Base-by-base conservation (phyloP, 2,888 invertebrate genomes). In the Aquatica leii region DNA sequence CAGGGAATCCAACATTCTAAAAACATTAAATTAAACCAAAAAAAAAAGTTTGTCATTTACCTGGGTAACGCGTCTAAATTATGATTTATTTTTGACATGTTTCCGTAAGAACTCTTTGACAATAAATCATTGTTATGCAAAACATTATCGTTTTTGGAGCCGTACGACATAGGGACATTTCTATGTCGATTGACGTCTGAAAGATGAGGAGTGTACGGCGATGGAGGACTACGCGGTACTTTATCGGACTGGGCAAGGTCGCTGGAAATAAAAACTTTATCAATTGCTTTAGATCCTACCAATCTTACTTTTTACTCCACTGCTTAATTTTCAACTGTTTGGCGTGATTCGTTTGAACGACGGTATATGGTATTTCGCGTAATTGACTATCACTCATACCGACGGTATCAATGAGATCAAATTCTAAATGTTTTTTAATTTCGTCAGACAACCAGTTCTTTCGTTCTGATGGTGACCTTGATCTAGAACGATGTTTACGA, bases 341-440 rank as follows among this genome's bases (percentile, higher is more conserved):
- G 24, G 87, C 86, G 72, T 87, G 86, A 77, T 79, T 80, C 65
- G 91, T 90, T 81, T 94, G 92, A 12, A 94, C 93, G 48, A 94
- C 93, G 0, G 93, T 94, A 80, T 95, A 95, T 1, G 94, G 93
- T 75, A 95, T 94, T 82, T 94, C 94, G 66, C 92, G 87, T 20
- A 94, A 85, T 77, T 94, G 94, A 70, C 90, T 90, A 76, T 93
- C 94, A 53, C 90, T 91, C 93, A 96, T 94, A 62, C 95, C 95
- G 17, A 90, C 86, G 0, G 95, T 95, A 74, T 95, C 95, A 59
- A 95, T 90, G 76, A 95, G 85, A 77, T 92, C 91, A 81, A 93
- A 95, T 80, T 95, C 94, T 74, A 95, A 84, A 79, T 95, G 94
- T 78, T 93, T 92, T 76, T 92, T 92, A 68, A 94, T 80, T 80